Percentiles rank a stretch among this genome's conserved stretches.
phyloP scores from a whole-genome alignment of 1,140 invertebrate species.

The Megathymus violae region DNA sequence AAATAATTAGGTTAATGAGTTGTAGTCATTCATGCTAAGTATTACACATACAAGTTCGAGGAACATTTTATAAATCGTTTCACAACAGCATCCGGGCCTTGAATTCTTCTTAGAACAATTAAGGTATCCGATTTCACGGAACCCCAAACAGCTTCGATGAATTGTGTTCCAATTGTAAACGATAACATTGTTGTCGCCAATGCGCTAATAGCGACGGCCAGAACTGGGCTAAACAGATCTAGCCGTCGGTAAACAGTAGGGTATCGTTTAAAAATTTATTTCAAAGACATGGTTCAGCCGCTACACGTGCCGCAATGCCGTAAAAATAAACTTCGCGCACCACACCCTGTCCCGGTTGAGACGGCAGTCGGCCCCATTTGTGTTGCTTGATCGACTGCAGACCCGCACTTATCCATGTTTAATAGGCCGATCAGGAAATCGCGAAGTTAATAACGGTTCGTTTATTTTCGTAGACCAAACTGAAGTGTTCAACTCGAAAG shows the following conservation, averaged over 20 bases:
- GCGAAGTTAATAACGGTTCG: conserved; percentile 54
- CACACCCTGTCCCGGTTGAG: conserved; percentile 52
- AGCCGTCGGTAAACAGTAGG: conserved; percentile 14
- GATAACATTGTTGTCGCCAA: conserved; percentile 32
- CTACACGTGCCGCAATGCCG: conserved; percentile 63
- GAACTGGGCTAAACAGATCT: conserved; percentile 24
- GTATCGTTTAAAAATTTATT: conserved; percentile 34
- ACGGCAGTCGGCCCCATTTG: conserved; percentile 59
- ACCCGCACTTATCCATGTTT: conserved; percentile 64
- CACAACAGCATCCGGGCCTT: conserved; percentile 9
- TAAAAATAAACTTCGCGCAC: conserved; percentile 68
- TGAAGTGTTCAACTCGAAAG: conserved; percentile 17
- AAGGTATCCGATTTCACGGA: conserved; percentile 49
- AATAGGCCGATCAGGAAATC: conserved; percentile 75
- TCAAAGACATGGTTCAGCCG: conserved; percentile 35
- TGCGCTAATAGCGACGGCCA: conserved; percentile 5
- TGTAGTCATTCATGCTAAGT: no score
- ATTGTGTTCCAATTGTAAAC: conserved; percentile 49
- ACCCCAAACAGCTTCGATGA: conserved; percentile 45
- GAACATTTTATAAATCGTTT: neutral
- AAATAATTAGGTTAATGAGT: neutral
- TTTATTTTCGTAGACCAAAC: conserved; percentile 63
- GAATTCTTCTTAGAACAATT: conserved; percentile 43
- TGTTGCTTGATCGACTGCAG: conserved; percentile 71
- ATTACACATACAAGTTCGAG: neutral